Evolutionary conservation across 1,140 invertebrate species (phyloP), one percentile per base, ranked within the genome.

Genomic region (Zaprionus camerounensis): DNA sequence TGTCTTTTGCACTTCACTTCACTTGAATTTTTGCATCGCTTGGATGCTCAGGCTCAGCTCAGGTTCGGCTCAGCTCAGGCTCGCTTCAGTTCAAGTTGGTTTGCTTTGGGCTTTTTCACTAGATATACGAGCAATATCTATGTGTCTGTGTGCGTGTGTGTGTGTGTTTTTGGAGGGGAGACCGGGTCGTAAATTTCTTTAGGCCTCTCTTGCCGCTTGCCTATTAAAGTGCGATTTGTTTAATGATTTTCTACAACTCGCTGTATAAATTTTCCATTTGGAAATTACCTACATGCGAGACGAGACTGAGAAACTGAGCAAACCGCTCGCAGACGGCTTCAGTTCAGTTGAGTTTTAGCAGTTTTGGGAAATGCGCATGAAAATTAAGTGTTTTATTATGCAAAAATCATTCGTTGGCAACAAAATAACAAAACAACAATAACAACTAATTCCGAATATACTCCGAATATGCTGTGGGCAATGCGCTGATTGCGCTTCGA

Each of bases 1-100:
- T 92, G 91, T 80, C 82, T 92, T 92, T 92, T 91, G 91, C 91
- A 92, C 90, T 92, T 92, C 91, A 92, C 85, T 92, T 92, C 85
- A 92, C 82, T 90, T 90, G 80, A 90, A 82, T 82, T 79, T 77
- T 76, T 80, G 85, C 85, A 90, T 57, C 85, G 85, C 85, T 85
- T 90, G 79, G 85, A 90, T 90, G 85, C 85, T 53, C 51, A 63
- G 51, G 38, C 53, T 65, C 62, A 36, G 28, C 24, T 26, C 24
- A 26, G 67, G 22, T 44, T 71, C 56, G 6, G 28, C n/a, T 65
- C 31, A 65, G 59, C 71, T 69, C 64, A 70, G 69, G 71, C 72
- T 71, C 69, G 38, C 22, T n/a, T 74, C 31, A 71, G 72, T 86
- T 86, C 82, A 83, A 78, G 59, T 72, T 68, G 76, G 49, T 74